Conservation (phyloP, 2,888 invertebrate species). For the Trichopoda pennipes region DNA sequence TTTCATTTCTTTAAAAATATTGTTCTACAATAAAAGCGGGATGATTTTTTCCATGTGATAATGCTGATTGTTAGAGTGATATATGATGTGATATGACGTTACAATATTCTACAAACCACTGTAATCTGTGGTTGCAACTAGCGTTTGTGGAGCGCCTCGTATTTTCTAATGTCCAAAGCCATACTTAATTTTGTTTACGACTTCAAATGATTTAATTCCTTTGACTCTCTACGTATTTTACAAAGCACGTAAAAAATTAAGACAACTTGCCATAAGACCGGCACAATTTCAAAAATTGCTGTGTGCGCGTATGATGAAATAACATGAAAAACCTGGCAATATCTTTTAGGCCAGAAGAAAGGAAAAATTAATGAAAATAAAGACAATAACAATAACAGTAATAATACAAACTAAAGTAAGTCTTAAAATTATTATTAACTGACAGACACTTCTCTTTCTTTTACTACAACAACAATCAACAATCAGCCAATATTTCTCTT, state of each 20-base stretch:
- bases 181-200: too few species aligned
- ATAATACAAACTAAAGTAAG: slow-evolving; percentile 15
- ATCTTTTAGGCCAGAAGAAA: slow-evolving; percentile 58
- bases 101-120: too few species aligned
- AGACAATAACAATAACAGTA: slow-evolving; percentile 20
- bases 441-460: slow-evolving; percentile 45
- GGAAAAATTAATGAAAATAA: slow-evolving; percentile 25
- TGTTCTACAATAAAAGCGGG: too few species aligned
- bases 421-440: slow-evolving; percentile 26
- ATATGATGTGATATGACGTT: too few species aligned
- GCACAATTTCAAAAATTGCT: slow-evolving; percentile 57
- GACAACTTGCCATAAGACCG: slow-evolving; percentile 53
- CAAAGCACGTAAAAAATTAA: slow-evolving; percentile 50
- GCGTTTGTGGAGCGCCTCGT: too few species aligned
- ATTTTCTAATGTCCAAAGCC: too few species aligned
- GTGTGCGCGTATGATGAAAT: slow-evolving; percentile 45
- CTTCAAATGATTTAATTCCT: slow-evolving; percentile 3
- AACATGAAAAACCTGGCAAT: slow-evolving; percentile 54
- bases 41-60: too few species aligned
- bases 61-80: too few species aligned
- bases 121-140: too few species aligned
- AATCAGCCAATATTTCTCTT: slow-evolving; percentile 46
- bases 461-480: slow-evolving; percentile 9
- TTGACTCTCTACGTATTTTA: slow-evolving; percentile 9
- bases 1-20: too few species aligned